Base-by-base conservation (phyloP, 1,140 invertebrate genomes). In the Microvelia longipes region DNA sequence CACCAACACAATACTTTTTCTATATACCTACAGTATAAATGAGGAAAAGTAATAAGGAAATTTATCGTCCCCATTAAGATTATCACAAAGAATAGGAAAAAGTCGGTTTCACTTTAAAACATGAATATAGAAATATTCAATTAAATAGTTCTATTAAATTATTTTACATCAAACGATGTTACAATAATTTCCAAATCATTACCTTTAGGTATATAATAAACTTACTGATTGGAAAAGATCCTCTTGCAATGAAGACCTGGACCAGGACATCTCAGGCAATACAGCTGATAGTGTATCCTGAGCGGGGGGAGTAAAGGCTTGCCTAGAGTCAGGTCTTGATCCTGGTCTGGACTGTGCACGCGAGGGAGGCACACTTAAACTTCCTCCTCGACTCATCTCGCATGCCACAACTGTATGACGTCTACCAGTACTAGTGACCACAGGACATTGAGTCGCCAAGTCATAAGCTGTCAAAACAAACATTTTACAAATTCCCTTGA, bases 391-490 rank as follows among this genome's bases (percentile, higher is more conserved):
- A 77, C 80, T 79, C 76, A 80, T 80, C 69, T 83, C 82, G 77
- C 81, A 85, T 72, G 82, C 82, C 11, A 83, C 83, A 15, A 89
- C 84, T 0, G 89, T 88, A 77, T 91, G 89, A 35, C 88, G 85
- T n/a, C 88, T 82, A 76, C 85, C 82, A 2, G 85, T 86, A n/a
- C n/a, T n/a, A n/a, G n/a, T n/a, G 26, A 84, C 85, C 60, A 86
- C 86, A 68, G 87, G 87, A 77, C 88, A 89, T 74, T 90, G 88
- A 19, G 88, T 90, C 67, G 90, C 90, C 77, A 92, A 78, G 79
- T 92, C 90, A 75, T 91, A 91, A 68, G 89, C 89, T 88, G 79
- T 61, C 72, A 68, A 67, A 66, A 70, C 69, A 70, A 50, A 50
- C 35, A 50, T n/a, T n/a, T n/a, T n/a, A n/a, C n/a, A n/a, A n/a